These are phyloP conservation scores for Zaprionus bogoriensis DNA, from an alignment of 2,888 invertebrate genomes.

Conservation along the genomic window DNA sequence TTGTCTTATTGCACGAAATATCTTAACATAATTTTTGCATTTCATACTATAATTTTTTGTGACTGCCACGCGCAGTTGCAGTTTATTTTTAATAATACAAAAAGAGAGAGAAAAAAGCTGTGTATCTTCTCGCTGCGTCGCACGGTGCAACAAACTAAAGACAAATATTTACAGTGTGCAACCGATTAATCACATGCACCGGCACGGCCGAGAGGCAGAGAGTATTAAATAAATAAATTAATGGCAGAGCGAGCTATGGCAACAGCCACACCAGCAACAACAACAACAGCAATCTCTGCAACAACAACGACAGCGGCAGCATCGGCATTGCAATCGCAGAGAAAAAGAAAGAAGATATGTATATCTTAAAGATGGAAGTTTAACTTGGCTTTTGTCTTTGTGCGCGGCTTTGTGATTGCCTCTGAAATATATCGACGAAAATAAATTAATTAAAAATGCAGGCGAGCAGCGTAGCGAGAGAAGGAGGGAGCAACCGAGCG, in stretches of 20 bases:
- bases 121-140: not conserved
- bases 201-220: constrained; percentile 9
- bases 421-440: constrained; percentile 69
- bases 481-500: not conserved
- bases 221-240: constrained; percentile 78
- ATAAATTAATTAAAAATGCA: constrained; percentile 77
- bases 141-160: constrained; percentile 73
- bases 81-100: constrained; percentile 18
- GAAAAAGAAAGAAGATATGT: constrained; percentile 47
- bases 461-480: constrained; percentile 29
- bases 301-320: constrained; percentile 31
- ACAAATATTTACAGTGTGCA: constrained; percentile 79
- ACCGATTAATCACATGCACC: constrained; percentile 72
- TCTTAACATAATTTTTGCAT: not conserved
- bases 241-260: constrained; percentile 55
- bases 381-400: constrained; percentile 76
- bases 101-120: constrained; percentile 3
- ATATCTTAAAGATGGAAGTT: constrained; percentile 72
- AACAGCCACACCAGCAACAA: constrained; percentile 48
- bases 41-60: not conserved
- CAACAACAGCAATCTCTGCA: constrained; percentile 13
- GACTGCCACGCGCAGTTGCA: not conserved
- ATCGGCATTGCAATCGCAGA: not conserved
- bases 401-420: constrained; percentile 60
- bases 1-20: not conserved